Conservation (phyloP, 1,140 invertebrate species). For the Bacillus rossius region DNA sequence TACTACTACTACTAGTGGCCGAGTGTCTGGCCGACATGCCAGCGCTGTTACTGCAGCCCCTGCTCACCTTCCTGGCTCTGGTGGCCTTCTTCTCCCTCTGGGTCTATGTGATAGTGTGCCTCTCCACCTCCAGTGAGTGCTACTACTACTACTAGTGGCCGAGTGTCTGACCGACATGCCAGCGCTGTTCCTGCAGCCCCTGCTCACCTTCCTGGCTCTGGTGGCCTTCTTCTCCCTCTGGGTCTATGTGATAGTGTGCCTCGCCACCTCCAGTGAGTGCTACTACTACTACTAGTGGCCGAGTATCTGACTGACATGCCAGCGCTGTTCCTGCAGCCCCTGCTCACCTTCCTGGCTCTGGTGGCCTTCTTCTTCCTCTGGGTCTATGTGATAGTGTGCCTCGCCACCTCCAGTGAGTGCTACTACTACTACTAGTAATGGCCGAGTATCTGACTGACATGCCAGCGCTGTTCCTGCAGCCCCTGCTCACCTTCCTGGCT, state of each 20-base stretch:
- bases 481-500: constrained; percentile 76
- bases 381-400: constrained; percentile 67
- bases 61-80: constrained; percentile 77
- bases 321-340: constrained; percentile 78
- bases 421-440: too few relatives aligned
- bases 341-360: constrained; percentile 77
- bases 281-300: too few relatives aligned
- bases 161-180: constrained; percentile 79
- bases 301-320: constrained; percentile 79
- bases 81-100: constrained; percentile 79
- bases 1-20: too few relatives aligned
- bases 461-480: constrained; percentile 82
- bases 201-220: constrained; percentile 77
- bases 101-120: constrained; percentile 67
- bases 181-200: constrained; percentile 78
- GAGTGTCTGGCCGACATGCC: constrained; percentile 79
- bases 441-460: too few relatives aligned
- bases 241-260: constrained; percentile 67
- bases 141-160: too few relatives aligned
- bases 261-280: constrained; percentile 66
- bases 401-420: constrained; percentile 66
- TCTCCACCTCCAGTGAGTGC: constrained; percentile 66
- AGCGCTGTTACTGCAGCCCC: constrained; percentile 78
- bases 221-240: constrained; percentile 79
- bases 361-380: constrained; percentile 79